A percentile compares a stretch with the other conserved stretches of the same genome.
phyloP scores from a whole-genome alignment of 2,888 invertebrate species.

The Brachyptera putata region DNA sequence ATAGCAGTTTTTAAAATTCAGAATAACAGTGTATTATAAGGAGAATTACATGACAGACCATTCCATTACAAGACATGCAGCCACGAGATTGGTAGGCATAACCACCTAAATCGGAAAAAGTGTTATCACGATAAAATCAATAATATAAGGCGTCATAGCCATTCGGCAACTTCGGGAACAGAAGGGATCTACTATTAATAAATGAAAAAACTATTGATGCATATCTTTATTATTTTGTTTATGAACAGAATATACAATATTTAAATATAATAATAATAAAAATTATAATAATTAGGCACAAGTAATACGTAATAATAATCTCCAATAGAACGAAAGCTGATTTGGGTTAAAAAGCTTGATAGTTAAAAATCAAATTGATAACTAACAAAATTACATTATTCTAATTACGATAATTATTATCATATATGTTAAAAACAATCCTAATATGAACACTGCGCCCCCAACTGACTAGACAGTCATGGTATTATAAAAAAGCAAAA shows the following conservation, averaged over 20 bases:
- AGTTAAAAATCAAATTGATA: neutral
- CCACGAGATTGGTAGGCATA: no score
- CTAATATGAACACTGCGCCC: neutral
- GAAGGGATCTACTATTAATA: no score
- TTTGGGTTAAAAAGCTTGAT: neutral
- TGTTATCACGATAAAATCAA: no score
- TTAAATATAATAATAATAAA: conserved; percentile 15
- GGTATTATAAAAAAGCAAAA: conserved; percentile 14
- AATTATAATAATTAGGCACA: conserved; percentile 14
- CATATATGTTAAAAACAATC: neutral
- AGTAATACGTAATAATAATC: neutral
- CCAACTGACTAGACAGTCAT: conserved; percentile 13
- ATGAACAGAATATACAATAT: conserved; percentile 33
- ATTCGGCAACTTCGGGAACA: no score
- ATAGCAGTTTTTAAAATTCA: no score
- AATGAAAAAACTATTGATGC: neutral
- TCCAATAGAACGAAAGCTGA: neutral
- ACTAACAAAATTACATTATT: no score
- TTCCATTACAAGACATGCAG: no score
- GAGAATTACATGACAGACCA: no score
- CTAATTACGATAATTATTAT: neutral
- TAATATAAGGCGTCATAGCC: no score
- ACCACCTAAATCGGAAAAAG: no score
- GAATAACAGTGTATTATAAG: no score
- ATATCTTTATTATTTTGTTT: conserved; percentile 21